A percentile compares a stretch with the other conserved stretches of the same genome.
These are phyloP conservation scores for Drosophila nr. medialis DNA, from an alignment of 2,888 invertebrate species.

Conservation along the genomic window DNA sequence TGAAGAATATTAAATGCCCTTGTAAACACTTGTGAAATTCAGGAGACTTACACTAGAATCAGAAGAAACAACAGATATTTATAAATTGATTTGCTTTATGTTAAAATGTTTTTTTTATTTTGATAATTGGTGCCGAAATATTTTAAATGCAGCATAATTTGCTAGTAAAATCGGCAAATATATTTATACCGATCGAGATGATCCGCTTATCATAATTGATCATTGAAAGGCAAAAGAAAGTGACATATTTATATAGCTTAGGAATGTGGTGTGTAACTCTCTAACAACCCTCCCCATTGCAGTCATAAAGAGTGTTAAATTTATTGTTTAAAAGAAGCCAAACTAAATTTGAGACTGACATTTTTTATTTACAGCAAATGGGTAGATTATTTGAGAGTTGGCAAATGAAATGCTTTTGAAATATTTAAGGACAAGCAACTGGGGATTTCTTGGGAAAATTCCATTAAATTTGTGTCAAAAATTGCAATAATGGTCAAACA, in stretches of 20 bases:
- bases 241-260: neutral
- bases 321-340: slow-evolving; percentile 12
- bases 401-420: slow-evolving; percentile 32
- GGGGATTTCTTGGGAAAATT: slow-evolving; percentile 28
- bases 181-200: neutral
- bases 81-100: neutral
- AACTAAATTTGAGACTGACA: slow-evolving; percentile 38
- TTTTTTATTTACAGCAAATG: slow-evolving; percentile 67
- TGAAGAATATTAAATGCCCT: slow-evolving; percentile 13
- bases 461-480: slow-evolving; percentile 62
- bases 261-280: neutral
- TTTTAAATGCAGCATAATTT: too few species aligned
- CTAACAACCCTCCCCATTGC: neutral
- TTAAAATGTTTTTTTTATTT: neutral
- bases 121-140: neutral
- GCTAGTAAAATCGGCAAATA: neutral
- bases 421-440: slow-evolving; percentile 37
- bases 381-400: slow-evolving; percentile 44
- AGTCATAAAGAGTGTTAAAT: slow-evolving; percentile 24
- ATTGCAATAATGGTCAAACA: slow-evolving; percentile 56
- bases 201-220: neutral
- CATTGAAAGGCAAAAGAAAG: neutral
- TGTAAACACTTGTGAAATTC: too few species aligned
- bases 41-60: neutral
- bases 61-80: neutral